These are phyloP conservation scores for Nineta flava DNA, from an alignment of 2,888 invertebrate species.

Conservation along the genomic window DNA sequence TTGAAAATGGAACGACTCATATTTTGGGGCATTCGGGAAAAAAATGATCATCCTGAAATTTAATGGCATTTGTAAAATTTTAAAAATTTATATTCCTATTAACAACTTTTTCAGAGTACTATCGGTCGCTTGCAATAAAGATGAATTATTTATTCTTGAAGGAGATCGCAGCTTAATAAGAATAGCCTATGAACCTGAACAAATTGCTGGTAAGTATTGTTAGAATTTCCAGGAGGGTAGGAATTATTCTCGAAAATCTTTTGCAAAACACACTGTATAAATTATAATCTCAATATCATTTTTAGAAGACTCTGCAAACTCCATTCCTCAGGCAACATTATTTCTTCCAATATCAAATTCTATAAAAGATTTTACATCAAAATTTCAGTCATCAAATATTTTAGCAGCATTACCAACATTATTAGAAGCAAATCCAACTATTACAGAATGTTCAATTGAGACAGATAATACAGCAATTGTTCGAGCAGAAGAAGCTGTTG, in stretches of 20 bases:
- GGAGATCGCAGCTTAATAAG: constrained; percentile 62
- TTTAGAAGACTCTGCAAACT: constrained; percentile 7
- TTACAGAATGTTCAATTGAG: constrained; percentile 20
- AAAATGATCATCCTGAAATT: no score
- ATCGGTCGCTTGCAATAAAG: constrained; percentile 43
- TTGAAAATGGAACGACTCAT: no score
- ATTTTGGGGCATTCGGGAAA: no score
- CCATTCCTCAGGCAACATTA: constrained; percentile 9
- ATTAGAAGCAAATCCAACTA: constrained; percentile 15
- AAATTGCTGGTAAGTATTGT: constrained; percentile 19
- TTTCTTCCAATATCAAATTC: constrained; percentile 17
- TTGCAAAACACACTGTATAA: neutral
- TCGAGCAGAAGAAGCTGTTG: constrained; percentile 61
- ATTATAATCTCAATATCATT: neutral
- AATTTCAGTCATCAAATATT: constrained; percentile 22
- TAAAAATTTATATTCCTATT: neutral
- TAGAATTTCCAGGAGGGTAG: no score
- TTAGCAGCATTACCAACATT: constrained; percentile 21
- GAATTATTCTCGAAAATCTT: neutral
- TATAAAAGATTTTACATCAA: constrained; percentile 22
- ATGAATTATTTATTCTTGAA: constrained; percentile 71
- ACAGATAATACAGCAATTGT: constrained; percentile 31
- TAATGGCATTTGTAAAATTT: no score
- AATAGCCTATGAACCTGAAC: constrained; percentile 60
- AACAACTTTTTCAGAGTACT: constrained; percentile 29